A percentile compares a stretch with the other conserved stretches of the same genome.
Evolutionary conservation across 1,140 invertebrate species (phyloP).

Genomic region (Drosophila triauraria): DNA sequence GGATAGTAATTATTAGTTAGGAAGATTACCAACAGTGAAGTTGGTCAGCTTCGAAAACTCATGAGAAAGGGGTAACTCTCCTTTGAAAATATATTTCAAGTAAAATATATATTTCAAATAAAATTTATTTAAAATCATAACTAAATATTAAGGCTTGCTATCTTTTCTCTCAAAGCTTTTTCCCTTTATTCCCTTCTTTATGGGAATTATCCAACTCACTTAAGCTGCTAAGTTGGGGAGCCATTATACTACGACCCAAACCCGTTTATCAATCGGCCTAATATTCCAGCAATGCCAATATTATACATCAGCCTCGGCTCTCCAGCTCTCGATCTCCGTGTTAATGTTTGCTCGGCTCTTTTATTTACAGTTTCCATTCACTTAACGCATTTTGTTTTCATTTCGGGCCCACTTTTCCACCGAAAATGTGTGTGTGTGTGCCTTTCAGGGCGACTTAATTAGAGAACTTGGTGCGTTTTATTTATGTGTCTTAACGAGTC

Average conservation of each 20-base stretch:
- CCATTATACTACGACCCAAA: not conserved
- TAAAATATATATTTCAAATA: too few relatives aligned
- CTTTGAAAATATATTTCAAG: too few relatives aligned
- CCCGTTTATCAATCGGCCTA: slow-evolving; percentile 14
- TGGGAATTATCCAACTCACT: not conserved
- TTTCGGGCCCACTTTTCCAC: slow-evolving; percentile 47
- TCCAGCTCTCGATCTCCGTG: not conserved
- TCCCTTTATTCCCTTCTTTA: not conserved
- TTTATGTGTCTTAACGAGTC: slow-evolving; percentile 82
- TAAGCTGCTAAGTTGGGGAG: slow-evolving; percentile 1
- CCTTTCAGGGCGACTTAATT: slow-evolving; percentile 69
- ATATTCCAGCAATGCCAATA: slow-evolving; percentile 7
- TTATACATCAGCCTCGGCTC: slow-evolving; percentile 3
- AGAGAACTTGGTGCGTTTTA: slow-evolving; percentile 78
- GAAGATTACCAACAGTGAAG: too few relatives aligned
- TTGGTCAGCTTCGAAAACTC: too few relatives aligned
- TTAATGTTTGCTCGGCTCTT: slow-evolving; percentile 10
- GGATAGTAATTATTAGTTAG: too few relatives aligned
- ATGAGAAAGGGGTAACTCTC: too few relatives aligned
- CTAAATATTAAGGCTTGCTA: too few relatives aligned
- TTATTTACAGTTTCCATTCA: slow-evolving; percentile 27
- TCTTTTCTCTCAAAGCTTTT: too few relatives aligned
- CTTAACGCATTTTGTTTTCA: slow-evolving; percentile 53
- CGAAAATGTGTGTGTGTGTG: not conserved
- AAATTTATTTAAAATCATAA: too few relatives aligned